Base-by-base conservation (phyloP, 1,140 invertebrate genomes). In the Eubasilissa regina region DNA sequence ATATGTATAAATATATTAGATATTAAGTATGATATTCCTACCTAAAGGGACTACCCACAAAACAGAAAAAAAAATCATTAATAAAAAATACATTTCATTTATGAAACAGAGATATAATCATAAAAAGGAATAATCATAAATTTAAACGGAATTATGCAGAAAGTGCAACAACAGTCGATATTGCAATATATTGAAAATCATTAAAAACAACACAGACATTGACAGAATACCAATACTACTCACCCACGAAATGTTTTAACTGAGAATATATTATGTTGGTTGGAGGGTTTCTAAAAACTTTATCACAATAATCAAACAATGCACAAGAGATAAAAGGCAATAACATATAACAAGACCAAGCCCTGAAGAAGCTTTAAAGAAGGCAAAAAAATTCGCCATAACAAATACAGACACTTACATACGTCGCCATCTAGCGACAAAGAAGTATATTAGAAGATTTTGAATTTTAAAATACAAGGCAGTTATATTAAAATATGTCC, bases 171-270 rank as follows among this genome's bases (percentile, higher is more conserved):
- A 35, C 25, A 35, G 25, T 35, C 1, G 1, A 35, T 6, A 35
- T 35, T 35, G 7, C 51, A 12, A 13, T 12, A 12, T 3, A 15
- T 12, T 51, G 51, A 70, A 70, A 70, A 70, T 70, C 66, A 19
- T 70, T 70, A 70, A 70, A 53, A 51, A 70, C 19, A 51, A 70
- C 66, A 70, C 44, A 64, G 19, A 64, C 21, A 17, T 9, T 70
- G 66, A 70, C 66, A 53, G 45, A 25, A 70, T 51, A 25, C 4
- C 0, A 19, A 51, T 19, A 51, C 11, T 51, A 11, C 66, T 70
- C 25, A 70, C 47, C 66, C 7, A 48, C 10, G 21, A 25, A 12
- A 62, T 25, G 15, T 12, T 12, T 8, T 62, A 13, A 70, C 47
- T 12, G 15, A 12, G 13, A 1, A 48, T 48, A 11, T 48, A 10